These are phyloP conservation scores for Apaloderma vittatum DNA, from an alignment of 2,113 vertebrate species.

Conservation along the genomic window DNA sequence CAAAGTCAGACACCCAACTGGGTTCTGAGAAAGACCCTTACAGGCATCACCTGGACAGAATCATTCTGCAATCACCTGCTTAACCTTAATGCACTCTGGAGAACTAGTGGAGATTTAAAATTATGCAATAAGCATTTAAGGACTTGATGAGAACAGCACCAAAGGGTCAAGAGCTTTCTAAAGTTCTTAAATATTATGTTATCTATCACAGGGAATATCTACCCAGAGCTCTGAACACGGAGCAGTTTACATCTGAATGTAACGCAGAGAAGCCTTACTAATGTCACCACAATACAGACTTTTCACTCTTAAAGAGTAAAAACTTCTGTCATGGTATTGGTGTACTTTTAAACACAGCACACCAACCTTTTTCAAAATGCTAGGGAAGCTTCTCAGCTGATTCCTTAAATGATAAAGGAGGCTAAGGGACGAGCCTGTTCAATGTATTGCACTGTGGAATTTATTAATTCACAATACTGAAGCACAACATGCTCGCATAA, in stretches of 20 bases:
- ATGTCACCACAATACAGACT: background rate
- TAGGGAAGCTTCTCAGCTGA: background rate
- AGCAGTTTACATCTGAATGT: background rate
- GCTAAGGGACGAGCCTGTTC: background rate
- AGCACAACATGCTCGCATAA: fast-evolving
- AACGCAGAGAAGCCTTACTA: background rate
- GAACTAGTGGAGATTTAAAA: background rate
- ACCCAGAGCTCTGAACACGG: background rate
- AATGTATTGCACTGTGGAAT: background rate
- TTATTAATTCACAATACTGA: background rate
- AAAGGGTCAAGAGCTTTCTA: background rate
- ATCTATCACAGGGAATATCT: background rate
- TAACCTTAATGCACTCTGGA: background rate
- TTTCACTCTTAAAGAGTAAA: background rate
- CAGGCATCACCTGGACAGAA: background rate
- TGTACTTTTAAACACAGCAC: background rate
- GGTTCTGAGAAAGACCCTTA: background rate
- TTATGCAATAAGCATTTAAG: background rate
- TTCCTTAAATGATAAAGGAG: background rate
- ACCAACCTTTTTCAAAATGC: background rate
- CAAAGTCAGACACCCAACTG: background rate
- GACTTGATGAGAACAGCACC: background rate
- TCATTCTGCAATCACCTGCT: background rate
- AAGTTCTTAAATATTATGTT: background rate
- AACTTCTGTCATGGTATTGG: fast-evolving